phyloP scores from a whole-genome alignment of 1,140 invertebrate genomes.

The Grapholita molesta region DNA sequence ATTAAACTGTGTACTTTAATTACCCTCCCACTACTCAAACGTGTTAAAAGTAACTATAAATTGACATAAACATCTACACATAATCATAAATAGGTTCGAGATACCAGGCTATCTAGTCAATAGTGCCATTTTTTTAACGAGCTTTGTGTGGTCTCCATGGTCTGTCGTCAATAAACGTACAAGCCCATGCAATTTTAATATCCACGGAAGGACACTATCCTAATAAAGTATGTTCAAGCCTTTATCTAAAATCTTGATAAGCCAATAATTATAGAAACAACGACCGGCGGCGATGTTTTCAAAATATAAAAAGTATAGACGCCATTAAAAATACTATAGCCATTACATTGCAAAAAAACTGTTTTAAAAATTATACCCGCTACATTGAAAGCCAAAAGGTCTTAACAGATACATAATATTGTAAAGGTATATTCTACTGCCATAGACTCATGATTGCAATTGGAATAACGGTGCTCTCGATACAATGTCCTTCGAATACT shows the following conservation, averaged over 20 bases:
- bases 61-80: not conserved
- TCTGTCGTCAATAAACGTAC: not conserved
- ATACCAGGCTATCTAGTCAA: not conserved
- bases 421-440: slow-evolving; percentile 29
- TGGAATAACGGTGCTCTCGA: slow-evolving; percentile 8
- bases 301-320: slow-evolving; percentile 50
- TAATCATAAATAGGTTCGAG: not conserved
- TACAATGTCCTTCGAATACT: slow-evolving; percentile 42
- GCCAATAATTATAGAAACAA: slow-evolving; percentile 56
- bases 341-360: slow-evolving; percentile 57
- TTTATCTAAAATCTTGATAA: slow-evolving; percentile 69
- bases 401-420: slow-evolving; percentile 13
- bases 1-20: not conserved
- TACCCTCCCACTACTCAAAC: not conserved
- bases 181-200: slow-evolving; percentile 23
- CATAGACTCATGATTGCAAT: slow-evolving; percentile 19
- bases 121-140: not conserved
- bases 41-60: not conserved
- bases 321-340: slow-evolving; percentile 55
- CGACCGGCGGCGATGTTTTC: slow-evolving; percentile 52
- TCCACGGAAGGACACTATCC: slow-evolving; percentile 39
- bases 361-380: slow-evolving; percentile 61
- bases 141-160: not conserved
- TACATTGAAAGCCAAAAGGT: slow-evolving; percentile 20
- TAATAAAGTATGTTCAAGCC: slow-evolving; percentile 50